Evolutionary conservation across 2,113 vertebrate genomes (phyloP), one percentile per base, ranked within the genome.

Genomic region (Heterochromis multidens): DNA sequence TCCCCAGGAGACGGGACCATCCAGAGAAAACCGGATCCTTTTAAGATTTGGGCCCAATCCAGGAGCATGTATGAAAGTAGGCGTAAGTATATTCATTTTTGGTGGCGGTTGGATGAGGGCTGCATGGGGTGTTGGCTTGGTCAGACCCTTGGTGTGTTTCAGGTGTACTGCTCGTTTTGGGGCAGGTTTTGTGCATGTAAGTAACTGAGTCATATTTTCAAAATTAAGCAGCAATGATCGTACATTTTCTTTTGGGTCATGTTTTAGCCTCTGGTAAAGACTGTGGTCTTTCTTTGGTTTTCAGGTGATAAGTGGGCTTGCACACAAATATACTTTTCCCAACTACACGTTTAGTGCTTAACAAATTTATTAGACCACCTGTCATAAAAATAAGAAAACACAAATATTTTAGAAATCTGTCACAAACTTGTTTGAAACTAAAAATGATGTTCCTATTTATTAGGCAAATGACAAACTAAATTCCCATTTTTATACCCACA

Each of bases 61-160:
- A 99, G 99, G 98, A 99, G 98, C 97, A 99, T 99, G 99, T 99
- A 99, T 98, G 99, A 99, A 97, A 99, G 97, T 97, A 98, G 98
- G 98, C 97, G 99, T 99, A 97, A 99, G 99, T 99, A 98, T 94
- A 84, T 91, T 63, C 5, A 46, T 91, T 94, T 95, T 92, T 93
- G 94, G 94, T 96, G 95, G 92, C 85, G 81, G 94, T 89, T 93
- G 86, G 81, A 86, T 80, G 78, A 61, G 84, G 90, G 87, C 90
- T 91, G 88, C 91, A 87, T 88, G 91, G 90, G 90, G 84, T 82
- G 83, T 63, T 88, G 90, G 86, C 77, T 65, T 57, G 9, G 54
- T 81, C 40, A 84, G 81, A 87, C 77, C 27, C 23, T 49, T 33
- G 81, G 63, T 86, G 81, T 87, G 12, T 86, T 80, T 58, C 29